Conservation (phyloP, 1,140 invertebrate genomes). For the Agrypnia vestita region DNA sequence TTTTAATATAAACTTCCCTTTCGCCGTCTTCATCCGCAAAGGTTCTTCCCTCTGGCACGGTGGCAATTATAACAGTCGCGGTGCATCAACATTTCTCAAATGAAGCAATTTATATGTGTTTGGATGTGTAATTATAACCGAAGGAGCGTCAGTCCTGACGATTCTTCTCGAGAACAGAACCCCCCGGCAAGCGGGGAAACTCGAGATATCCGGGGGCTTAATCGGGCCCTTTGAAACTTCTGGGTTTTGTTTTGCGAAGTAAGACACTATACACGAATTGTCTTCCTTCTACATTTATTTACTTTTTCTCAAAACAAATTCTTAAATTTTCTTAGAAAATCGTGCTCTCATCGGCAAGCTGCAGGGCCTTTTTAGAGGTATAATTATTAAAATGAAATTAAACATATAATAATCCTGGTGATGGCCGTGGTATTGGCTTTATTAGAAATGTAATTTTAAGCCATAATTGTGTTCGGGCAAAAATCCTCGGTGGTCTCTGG, state of each 20-base stretch:
- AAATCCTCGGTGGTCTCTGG: no score
- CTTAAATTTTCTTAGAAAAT: not conserved
- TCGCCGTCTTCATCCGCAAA: slow-evolving; percentile 4
- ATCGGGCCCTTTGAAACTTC: slow-evolving; percentile 14
- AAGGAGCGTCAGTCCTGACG: slow-evolving; percentile 9
- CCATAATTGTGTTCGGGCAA: no score
- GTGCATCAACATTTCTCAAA: slow-evolving; percentile 50
- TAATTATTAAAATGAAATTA: no score
- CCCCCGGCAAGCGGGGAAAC: slow-evolving; percentile 1
- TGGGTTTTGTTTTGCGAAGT: slow-evolving; percentile 27
- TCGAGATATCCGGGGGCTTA: slow-evolving; percentile 17
- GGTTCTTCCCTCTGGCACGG: not conserved
- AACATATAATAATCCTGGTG: no score
- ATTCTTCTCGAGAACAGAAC: not conserved
- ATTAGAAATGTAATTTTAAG: no score
- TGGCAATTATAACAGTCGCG: slow-evolving; percentile 28
- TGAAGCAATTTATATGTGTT: slow-evolving; percentile 50
- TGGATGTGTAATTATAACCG: slow-evolving; percentile 44
- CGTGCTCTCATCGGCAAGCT: not conserved
- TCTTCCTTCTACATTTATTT: not conserved
- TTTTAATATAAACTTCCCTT: slow-evolving; percentile 57
- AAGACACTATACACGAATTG: not conserved
- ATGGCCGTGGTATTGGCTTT: no score
- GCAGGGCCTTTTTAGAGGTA: no score
- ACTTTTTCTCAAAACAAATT: not conserved